Evolutionary conservation across 2,888 invertebrate species (phyloP), one percentile per base, ranked within the genome.

Genomic region (Craniophora ligustri): DNA sequence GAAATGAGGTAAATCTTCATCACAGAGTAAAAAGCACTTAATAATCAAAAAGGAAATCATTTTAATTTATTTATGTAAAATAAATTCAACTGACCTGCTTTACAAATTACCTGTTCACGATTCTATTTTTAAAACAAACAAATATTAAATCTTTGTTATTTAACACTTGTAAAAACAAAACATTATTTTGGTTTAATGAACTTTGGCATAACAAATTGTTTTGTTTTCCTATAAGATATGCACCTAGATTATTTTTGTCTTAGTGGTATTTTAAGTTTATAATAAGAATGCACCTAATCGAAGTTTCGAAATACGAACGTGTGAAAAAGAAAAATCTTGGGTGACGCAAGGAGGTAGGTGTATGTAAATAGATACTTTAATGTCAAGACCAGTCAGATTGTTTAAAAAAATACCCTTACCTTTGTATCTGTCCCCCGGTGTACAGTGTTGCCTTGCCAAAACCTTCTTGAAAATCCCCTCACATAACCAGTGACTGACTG

Each of bases 361-460:
- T 34, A 19, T 71, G 26, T 26, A 26, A n/a, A n/a, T n/a, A n/a
- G n/a, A n/a, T n/a, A n/a, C n/a, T 26, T n/a, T n/a, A n/a, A 26
- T 26, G 39, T 62, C 62, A 62, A 47, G 13, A 44, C 18, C 8
- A 23, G 35, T 26, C 2, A 5, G 0, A 28, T 38, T 8, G 23
- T 41, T 2, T 5, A 23, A 0, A 28, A 5, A 41, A 70, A 79
- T 89, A 97, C 97, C 95, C 96, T 79, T 89, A 97, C 97, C 95
- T 96, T 96, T 21, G 94, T 88, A 42, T 94, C 94, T 0, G 96
- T 97, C 15, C 97, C 97, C 40, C 97, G 94, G 83, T 97, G 97
- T 5, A 96, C 96, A 0, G 96, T 95, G 81, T 97, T 97, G 34
- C 97, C 98, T 89, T 99, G 99, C 98, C 98, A 99, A 88, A 99